Conservation (phyloP, 2,113 vertebrate species). For the Clarias macrocephalus region DNA sequence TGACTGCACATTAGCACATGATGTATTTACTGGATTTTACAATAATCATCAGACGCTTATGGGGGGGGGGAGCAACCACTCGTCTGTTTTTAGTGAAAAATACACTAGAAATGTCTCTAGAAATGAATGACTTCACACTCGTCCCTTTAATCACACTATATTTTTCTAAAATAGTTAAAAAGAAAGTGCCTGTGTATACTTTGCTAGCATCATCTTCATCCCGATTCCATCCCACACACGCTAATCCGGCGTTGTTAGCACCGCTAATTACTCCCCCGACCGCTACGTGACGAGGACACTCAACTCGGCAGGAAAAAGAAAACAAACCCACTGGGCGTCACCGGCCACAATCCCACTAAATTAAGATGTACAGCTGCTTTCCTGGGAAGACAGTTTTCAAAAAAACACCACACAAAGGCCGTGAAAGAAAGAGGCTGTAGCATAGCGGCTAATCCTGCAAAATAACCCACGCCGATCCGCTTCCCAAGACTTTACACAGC, state of each 20-base stretch:
- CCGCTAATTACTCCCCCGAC: constrained; percentile 52
- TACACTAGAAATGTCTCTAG: not conserved
- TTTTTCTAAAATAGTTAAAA: not conserved
- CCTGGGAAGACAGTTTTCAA: constrained; percentile 46
- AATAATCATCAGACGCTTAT: not conserved
- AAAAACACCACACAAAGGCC: constrained; percentile 53
- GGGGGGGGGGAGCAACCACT: not conserved
- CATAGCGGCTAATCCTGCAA: constrained; percentile 59
- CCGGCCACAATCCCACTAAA: constrained; percentile 55
- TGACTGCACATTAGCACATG: not conserved
- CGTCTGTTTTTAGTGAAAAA: not conserved
- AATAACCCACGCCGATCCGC: constrained; percentile 51
- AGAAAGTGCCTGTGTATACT: not conserved
- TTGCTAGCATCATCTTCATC: not conserved
- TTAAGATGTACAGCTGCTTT: constrained; percentile 60
- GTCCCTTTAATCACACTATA: not conserved
- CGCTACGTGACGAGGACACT: constrained; percentile 39
- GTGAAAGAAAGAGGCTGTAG: constrained; percentile 54
- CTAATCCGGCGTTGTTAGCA: constrained; percentile 52
- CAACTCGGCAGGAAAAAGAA: constrained; percentile 42
- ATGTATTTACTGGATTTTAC: not conserved
- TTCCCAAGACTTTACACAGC: constrained; percentile 62
- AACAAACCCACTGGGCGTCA: constrained; percentile 42
- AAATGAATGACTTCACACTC: not conserved
- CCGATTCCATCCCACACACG: constrained; percentile 24